Base-by-base conservation (phyloP, 2,888 invertebrate species). In the Biston betularia region DNA sequence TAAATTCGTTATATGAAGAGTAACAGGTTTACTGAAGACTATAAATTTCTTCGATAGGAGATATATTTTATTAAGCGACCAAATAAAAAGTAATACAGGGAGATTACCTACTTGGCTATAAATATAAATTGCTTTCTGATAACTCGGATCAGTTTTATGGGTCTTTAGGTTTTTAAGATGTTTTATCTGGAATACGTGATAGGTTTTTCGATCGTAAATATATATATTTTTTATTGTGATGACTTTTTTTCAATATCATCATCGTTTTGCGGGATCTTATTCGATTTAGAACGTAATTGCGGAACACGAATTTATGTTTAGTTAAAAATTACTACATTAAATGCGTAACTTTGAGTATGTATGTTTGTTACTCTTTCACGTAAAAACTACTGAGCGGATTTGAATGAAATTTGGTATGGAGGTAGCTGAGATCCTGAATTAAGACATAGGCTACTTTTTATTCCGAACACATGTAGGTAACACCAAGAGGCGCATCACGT, bases 1-100 rank as follows among this genome's bases (percentile, higher is more conserved):
- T 89, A 89, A 89, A 90, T 87, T 87, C 84, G 84, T 84, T 88
- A 89, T 87, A 86, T 85, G 88, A 85, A 81, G 82, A 83, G 82
- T 84, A 86, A 83, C 86, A 85, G 85, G 84, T 90, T 92, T 90
- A 90, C 89, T 81, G 84, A 76, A 38, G 64, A 40, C 72, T 73
- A 85, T 90, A 90, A 90, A 90, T 86, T 84, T 76, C 71, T 73
- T 66, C 77, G 77, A 77, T 78, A 76, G 77, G 65, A 75, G 71
- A 80, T 72, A 84, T 84, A 87, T 89, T 89, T 90, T 90, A 90
- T 89, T 89, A 86, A 82, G 79, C 79, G 75, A 78, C 80, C 87
- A 88, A 89, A 90, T 90, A 89, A 89, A 79, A 78, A 75, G 68
- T 74, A 75, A 75, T 79, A 79, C 74, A 76, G 66, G 75, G 58